Percentiles rank a stretch among this genome's conserved stretches.
These are phyloP conservation scores for Psococerastis gibbosa DNA, from an alignment of 2,888 invertebrate genomes.

Conservation along the genomic window DNA sequence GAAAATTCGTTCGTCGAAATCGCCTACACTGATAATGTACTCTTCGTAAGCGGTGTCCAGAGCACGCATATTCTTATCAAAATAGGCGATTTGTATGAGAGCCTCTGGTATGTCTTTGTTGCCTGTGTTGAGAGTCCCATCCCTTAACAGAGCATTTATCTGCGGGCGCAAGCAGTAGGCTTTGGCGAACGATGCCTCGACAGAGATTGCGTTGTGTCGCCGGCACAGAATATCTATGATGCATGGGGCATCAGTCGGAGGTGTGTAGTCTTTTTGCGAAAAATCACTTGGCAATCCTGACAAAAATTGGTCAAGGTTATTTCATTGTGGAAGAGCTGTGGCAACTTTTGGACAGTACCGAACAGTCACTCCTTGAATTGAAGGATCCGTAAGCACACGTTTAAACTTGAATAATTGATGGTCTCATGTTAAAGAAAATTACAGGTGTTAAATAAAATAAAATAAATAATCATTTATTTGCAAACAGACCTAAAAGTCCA, in stretches of 20 bases:
- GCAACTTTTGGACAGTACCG: too few species aligned
- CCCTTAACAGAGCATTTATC: neutral
- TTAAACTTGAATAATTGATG: too few species aligned
- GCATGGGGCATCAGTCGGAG: conserved; percentile 52
- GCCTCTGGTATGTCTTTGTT: neutral
- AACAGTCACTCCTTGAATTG: too few species aligned
- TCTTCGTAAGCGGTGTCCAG: conserved; percentile 78
- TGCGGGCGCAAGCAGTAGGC: conserved; percentile 48
- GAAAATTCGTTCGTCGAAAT: conserved; percentile 94
- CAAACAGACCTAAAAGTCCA: too few species aligned
- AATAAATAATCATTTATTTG: too few species aligned
- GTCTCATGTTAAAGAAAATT: too few species aligned
- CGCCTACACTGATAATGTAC: conserved; percentile 74
- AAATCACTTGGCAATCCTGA: conserved; percentile 54
- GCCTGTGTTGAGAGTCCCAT: neutral
- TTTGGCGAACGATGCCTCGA: conserved; percentile 29
- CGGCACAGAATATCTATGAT: conserved; percentile 67
- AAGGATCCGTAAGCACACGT: too few species aligned
- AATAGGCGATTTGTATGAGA: conserved; percentile 41
- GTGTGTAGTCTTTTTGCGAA: conserved; percentile 33
- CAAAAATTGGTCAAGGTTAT: too few species aligned
- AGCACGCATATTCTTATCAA: conserved; percentile 70
- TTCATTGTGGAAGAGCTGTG: too few species aligned
- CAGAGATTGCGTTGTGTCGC: conserved; percentile 35
- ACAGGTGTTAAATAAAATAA: too few species aligned